Evolutionary conservation across 2,797 vertebrate genomes (phyloP).

Genomic region (Gambelia wislizenii): DNA sequence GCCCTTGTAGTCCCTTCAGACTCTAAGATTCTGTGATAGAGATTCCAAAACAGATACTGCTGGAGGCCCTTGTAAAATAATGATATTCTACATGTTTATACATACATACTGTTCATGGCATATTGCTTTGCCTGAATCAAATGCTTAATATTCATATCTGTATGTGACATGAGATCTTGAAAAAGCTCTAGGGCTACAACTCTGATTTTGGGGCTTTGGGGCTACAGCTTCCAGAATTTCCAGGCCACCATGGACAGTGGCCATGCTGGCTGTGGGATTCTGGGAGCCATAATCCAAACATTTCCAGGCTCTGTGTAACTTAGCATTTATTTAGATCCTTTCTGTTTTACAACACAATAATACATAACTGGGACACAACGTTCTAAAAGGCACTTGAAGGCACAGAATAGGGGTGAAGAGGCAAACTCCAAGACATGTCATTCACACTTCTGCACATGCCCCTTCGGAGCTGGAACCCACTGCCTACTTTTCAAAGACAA

Average conservation of each 20-base stretch:
- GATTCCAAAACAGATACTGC: neutral
- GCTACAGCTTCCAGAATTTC: no score
- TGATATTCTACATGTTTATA: neutral
- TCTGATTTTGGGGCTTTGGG: no score
- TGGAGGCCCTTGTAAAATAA: neutral
- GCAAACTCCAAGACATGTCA: neutral
- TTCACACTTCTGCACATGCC: no score
- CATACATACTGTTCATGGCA: neutral
- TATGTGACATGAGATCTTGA: no score
- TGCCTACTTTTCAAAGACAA: neutral
- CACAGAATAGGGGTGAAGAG: accelerated
- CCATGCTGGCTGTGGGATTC: no score
- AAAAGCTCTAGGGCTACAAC: no score
- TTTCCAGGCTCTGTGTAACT: neutral
- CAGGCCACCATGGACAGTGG: no score
- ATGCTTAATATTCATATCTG: neutral
- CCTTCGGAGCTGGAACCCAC: neutral
- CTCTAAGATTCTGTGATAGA: no score
- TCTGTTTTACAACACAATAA: neutral
- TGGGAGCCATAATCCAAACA: no score
- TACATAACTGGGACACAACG: neutral
- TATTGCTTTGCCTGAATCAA: neutral
- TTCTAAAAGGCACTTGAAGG: no score
- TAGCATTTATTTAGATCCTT: neutral
- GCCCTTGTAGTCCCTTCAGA: no score